Base-by-base conservation (phyloP, 2,797 vertebrate species). In the Vultur gryphus region DNA sequence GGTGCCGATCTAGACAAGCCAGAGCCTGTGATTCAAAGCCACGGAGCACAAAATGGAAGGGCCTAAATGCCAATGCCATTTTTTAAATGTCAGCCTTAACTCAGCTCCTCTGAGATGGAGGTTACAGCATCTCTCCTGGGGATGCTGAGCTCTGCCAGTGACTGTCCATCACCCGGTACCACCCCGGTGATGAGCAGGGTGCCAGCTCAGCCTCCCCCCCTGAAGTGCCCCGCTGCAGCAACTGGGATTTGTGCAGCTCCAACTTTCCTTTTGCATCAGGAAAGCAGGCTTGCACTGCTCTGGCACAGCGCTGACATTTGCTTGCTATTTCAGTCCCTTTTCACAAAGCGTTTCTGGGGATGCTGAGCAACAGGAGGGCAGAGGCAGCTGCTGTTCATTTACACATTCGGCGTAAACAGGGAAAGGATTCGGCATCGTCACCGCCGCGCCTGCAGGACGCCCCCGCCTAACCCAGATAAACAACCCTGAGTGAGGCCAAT, bases 341-440 rank as follows among this genome's bases (percentile, higher is more conserved):
- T 67, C 69, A 41, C 79, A 62, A 26, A 83, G 92, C 17, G 1
- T 90, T 91, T 78, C 8, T 16, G 89, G 58, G 90, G 80, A 72
- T 79, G 73, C 91, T 82, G 93, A 91, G 95, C 95, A 91, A 72
- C 62, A 84, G 94, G 91, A 87, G 86, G 88, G 87, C 90, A 96
- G 83, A 86, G 57, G 91, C 89, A 95, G 94, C 83, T 88, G 93
- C 80, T 88, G 46, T 67, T 90, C 69, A 26, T 93, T 94, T 87
- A 86, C 95, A 77, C 91, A 31, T 91, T 84, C 2, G 5, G 78
- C 4, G 1, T 49, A 93, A 95, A n/a, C 0, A 1, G 58, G 69
- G 54, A 75, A 77, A 79, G 33, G 85, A 67, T 71, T 71, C 18
- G 1, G 77, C 67, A 33, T 29, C 0, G 0, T n/a, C 72, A 35